Evolutionary conservation across 2,797 vertebrate species (phyloP), one percentile per base, ranked within the genome.

Genomic region (Mus spretus): DNA sequence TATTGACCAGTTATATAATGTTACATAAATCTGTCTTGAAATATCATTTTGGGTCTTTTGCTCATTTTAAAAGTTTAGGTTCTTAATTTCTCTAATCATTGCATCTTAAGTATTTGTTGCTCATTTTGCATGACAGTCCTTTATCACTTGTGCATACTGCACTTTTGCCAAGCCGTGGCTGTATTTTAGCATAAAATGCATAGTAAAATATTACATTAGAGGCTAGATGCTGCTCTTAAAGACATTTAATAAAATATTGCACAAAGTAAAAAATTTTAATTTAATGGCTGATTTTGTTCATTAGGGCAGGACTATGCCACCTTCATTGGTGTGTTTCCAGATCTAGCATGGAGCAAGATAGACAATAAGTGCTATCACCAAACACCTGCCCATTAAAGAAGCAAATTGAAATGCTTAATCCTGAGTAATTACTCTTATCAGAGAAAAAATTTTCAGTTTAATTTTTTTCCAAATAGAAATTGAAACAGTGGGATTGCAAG

Each of bases 401-500:
- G 44, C 24, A 67, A n/a, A n/a, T 70, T 53, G 7, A 15, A 53
- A 70, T 53, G 44, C 63, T 65, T 70, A 53, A 70, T 86, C 44
- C n/a, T 70, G 31, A 86, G 50, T 53, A 86, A 47, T 83, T 44
- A 55, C 14, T 80, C 17, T 87, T 55, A 12, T 40, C 37, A 34
- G 26, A 7, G 19, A 26, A 85, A 85, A 80, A 74, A 65, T 67
- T 40, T 3, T 82, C 6, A 44, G 84, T 94, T 96, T 65, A 93
- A 31, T 22, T 74, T 85, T 57, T 72, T 85, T 74, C 75, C 81
- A 77, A 77, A 63, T 44, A 88, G 61, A 96, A 91, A 53, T 40
- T 40, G n/a, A n/a, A n/a, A n/a, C n/a, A n/a, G n/a, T n/a, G n/a
- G n/a, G n/a, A n/a, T n/a, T n/a, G n/a, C n/a, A n/a, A n/a, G n/a